Percentiles rank a stretch among this genome's conserved stretches.
Conservation (phyloP, 2,113 vertebrate genomes). For the Ailurus styani region DNA sequence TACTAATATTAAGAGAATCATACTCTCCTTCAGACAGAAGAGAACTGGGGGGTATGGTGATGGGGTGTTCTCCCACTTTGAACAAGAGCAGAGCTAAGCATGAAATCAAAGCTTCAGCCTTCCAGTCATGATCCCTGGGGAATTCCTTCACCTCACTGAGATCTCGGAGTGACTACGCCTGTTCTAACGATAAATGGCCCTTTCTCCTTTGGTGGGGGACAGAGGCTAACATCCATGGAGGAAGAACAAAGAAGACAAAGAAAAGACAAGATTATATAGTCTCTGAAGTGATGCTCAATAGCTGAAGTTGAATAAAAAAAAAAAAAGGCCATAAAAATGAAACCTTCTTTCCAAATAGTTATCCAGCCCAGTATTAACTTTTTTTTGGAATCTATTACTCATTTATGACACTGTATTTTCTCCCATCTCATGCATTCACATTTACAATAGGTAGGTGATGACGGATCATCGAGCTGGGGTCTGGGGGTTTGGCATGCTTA, state of each 20-base stretch:
- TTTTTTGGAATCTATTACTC: background rate
- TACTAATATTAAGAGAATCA: background rate
- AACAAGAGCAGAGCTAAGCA: background rate
- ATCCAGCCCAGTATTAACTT: background rate
- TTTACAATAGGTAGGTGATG: conserved; percentile 72
- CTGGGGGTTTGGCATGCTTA: conserved; percentile 50
- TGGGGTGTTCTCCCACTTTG: background rate
- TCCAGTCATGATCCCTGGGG: too few relatives aligned
- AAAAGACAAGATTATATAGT: background rate
- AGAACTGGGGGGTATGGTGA: fast-evolving
- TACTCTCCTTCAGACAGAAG: background rate
- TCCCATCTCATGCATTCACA: conserved; percentile 47
- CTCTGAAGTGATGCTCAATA: background rate
- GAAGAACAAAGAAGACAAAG: background rate
- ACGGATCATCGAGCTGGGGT: conserved; percentile 67
- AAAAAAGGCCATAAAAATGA: conserved; percentile 32
- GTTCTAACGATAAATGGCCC: too few relatives aligned
- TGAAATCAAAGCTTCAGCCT: background rate
- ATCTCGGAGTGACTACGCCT: fast-evolving
- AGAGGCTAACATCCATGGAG: background rate
- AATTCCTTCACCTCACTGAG: background rate
- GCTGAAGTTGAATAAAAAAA: background rate
- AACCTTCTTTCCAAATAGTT: background rate
- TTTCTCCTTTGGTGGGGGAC: background rate
- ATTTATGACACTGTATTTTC: conserved; percentile 40